Conservation (phyloP, 2,113 vertebrate genomes). For the Pterocles burchelli region DNA sequence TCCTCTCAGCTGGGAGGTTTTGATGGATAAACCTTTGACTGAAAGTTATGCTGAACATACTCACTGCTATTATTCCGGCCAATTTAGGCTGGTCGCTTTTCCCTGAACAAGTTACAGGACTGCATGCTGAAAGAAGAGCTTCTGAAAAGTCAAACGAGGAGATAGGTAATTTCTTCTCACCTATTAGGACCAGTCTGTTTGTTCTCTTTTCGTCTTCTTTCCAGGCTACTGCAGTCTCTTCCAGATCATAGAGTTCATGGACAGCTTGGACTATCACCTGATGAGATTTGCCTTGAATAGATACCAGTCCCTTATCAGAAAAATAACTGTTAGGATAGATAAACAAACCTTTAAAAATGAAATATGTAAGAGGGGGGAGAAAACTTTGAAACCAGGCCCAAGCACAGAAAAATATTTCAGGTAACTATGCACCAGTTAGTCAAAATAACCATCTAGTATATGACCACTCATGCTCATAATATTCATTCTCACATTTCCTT, state of each 20-base stretch:
- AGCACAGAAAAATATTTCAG: neutral
- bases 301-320: conserved; percentile 87
- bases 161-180: conserved; percentile 61
- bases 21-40: neutral
- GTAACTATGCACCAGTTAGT: neutral
- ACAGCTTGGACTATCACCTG: conserved; percentile 94
- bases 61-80: neutral
- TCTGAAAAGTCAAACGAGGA: neutral
- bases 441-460: neutral
- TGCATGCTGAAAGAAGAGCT: neutral
- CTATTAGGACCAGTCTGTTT: conserved; percentile 91
- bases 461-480: neutral
- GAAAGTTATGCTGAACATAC: neutral
- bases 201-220: conserved; percentile 75
- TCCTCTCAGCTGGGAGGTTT: neutral
- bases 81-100: neutral
- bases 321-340: conserved; percentile 41
- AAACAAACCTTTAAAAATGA: neutral
- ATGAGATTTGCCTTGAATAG: conserved; percentile 83
- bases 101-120: neutral
- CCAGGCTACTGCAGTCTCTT: conserved; percentile 90
- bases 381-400: neutral
- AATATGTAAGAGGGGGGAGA: neutral
- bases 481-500: neutral
- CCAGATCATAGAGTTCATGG: conserved; percentile 93